Conservation (phyloP, 2,113 vertebrate species). For the Tinamus guttatus region DNA sequence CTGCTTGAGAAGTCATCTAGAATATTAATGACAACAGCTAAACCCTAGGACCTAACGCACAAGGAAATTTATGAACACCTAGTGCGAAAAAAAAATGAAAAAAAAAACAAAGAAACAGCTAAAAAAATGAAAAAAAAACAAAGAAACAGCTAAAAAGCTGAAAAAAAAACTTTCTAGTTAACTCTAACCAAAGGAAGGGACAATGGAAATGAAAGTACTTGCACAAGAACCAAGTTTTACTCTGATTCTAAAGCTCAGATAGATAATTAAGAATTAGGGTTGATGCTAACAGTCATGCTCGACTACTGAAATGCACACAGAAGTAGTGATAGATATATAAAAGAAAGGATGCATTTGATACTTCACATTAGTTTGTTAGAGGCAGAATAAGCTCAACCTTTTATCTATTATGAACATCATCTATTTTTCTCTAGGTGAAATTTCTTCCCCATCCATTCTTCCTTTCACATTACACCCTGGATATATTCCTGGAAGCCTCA, state of each 20-base stretch:
- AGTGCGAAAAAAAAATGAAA: background rate
- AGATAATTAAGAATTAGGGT: background rate
- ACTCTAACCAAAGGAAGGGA: background rate
- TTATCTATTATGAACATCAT: background rate
- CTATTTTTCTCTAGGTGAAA: background rate
- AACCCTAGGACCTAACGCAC: background rate
- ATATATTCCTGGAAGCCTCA: background rate
- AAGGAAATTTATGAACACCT: background rate
- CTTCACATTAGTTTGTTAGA: background rate
- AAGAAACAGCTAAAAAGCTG: background rate
- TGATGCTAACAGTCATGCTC: background rate
- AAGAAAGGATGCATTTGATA: background rate
- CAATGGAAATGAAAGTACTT: background rate
- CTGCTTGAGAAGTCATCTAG: background rate
- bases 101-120: background rate
- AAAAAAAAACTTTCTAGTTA: background rate
- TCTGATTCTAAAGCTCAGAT: background rate
- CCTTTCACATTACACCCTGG: background rate
- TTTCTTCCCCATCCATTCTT: background rate
- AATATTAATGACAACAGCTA: background rate
- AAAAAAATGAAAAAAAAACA: background rate
- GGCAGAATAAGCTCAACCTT: background rate
- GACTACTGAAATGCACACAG: background rate
- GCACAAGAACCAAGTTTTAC: accelerated
- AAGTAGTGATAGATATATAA: background rate